Conservation (phyloP, 2,797 vertebrate species). For the Spinus pinus region DNA sequence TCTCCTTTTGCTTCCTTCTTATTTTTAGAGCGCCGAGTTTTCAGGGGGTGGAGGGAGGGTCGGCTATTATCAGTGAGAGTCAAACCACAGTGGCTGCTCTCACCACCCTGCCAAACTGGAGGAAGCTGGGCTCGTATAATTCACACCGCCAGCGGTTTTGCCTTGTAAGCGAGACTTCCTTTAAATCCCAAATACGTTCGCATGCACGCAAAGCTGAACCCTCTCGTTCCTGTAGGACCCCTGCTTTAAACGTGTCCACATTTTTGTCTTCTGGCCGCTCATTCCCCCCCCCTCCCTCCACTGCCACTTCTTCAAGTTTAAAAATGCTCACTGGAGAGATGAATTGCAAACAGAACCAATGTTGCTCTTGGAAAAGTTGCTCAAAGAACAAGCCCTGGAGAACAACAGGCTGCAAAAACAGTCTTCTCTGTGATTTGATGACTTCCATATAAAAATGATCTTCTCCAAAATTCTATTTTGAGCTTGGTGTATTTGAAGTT, state of each 20-base stretch:
- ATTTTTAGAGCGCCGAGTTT: constrained; percentile 77
- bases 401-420: constrained; percentile 20
- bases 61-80: constrained; percentile 88
- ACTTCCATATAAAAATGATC: constrained; percentile 29
- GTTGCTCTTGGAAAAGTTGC: constrained; percentile 46
- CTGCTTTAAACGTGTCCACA: background rate
- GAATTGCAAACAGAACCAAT: constrained; percentile 20
- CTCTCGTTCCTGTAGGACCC: background rate
- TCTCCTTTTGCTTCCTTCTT: constrained; percentile 71
- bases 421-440: constrained; percentile 37
- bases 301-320: constrained; percentile 5
- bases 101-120: constrained; percentile 53
- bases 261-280: background rate
- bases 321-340: constrained; percentile 15
- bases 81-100: constrained; percentile 80
- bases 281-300: rapidly evolving
- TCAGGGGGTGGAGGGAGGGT: constrained; percentile 70
- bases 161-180: constrained; percentile 73
- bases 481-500: background rate
- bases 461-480: constrained; percentile 13
- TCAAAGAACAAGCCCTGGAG: background rate
- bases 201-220: background rate
- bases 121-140: constrained; percentile 57
- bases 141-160: constrained; percentile 67
- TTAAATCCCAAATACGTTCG: constrained; percentile 22